Evolutionary conservation across 2,888 invertebrate genomes (phyloP), one percentile per base, ranked within the genome.

Genomic region (Plusia festucae): DNA sequence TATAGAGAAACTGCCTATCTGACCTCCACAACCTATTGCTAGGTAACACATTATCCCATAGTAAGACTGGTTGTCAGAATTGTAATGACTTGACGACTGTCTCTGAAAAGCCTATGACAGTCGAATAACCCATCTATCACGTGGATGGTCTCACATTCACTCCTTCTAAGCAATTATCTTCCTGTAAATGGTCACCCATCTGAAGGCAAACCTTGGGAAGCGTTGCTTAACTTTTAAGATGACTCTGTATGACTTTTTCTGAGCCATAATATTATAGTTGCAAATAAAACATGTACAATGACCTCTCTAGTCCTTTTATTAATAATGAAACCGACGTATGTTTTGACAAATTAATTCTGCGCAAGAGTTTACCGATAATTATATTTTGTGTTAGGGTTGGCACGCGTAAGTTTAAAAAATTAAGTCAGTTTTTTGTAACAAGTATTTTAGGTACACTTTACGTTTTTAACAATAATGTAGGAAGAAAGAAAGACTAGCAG

Each of bases 291-390:
- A 40, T 40, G 40, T 40, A n/a, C 54, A 57, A 53, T 65, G 76
- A 73, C 65, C 73, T 24, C 62, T 59, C 67, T 70, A 73, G 76
- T 68, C 66, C 66, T 79, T 78, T 80, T 78, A 78, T 78, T 81
- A 74, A 81, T 79, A 81, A 70, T 70, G 64, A 64, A 64, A 73
- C 65, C 73, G 85, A 88, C 86, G 90, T 88, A 88, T 91, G 93
- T 94, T 93, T 93, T 94, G 93, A 94, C 93, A 94, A 94, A 94
- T 93, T 93, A 93, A 93, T 92, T 81, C 90, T 83, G 90, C 87
- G 83, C 83, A 75, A 82, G 86, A 85, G 87, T 85, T 85, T 90
- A 87, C 87, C 80, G 85, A 88, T 91, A 90, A 92, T 92, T 91
- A 91, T 91, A 88, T 89, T 88, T 87, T 67, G 70, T 27, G 2